Evolutionary conservation across 2,797 vertebrate species (phyloP), one percentile per base, ranked within the genome.

Genomic region (Passerculus sandwichensis): DNA sequence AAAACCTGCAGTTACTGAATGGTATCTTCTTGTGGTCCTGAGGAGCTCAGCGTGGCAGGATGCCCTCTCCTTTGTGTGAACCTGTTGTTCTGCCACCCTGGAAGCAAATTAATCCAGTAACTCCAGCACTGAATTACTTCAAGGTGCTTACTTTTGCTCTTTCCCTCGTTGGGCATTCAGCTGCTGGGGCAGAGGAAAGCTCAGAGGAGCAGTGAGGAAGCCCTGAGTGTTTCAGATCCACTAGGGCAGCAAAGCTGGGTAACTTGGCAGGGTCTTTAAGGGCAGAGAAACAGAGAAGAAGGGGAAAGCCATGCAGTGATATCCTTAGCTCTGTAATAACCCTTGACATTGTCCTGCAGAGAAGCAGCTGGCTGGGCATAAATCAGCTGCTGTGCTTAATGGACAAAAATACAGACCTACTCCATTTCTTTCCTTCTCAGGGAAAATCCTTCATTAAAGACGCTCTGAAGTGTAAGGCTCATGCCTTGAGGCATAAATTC

Each of bases 401-500:
- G 76, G 96, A 85, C 89, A 94, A 80, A 93, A 95, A 71, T 87
- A 82, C 80, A 94, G 82, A 88, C 89, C 80, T 95, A 81, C 72
- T 94, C 93, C 54, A 65, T 89, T 94, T 94, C 72, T 72, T 74
- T 93, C 93, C 93, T 77, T 92, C 91, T 95, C 97, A 99, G 99
- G 99, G 99, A 66, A 99, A 99, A 97, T 99, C 99, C 42, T 99
- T 99, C 97, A 99, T 99, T 98, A 99, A 99, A 97, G 99, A 99
- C 77, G 98, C 99, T 95, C 97, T 99, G 96, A 99, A 98, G 97
- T 99, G 99, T 95, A 99, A 99, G 98, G 99, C 99, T 59, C 99
- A 99, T 9, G 99, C 99, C 64, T 98, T 99, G 85, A 97, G 99
- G 91, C 99, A 99, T 98, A 98, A 99, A 97, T 99, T 99, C 96